phyloP scores from a whole-genome alignment of 1,140 invertebrate genomes.

The Globodera ellingtonae region DNA sequence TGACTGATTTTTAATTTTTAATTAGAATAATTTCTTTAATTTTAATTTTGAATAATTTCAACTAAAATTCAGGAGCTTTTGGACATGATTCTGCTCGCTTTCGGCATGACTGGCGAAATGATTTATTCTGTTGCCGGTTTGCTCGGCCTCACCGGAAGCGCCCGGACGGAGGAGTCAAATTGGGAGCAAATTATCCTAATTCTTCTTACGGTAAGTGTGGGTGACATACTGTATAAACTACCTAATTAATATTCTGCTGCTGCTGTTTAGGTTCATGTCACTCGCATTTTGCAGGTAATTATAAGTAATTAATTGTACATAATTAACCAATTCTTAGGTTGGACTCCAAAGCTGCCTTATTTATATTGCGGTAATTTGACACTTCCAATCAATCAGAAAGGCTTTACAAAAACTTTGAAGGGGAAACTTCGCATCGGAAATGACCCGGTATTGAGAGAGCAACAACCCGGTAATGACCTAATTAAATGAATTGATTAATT shows the following conservation, averaged over 20 bases:
- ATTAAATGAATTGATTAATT: slow-evolving; percentile 21
- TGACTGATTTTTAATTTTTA: not conserved
- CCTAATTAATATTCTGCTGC: not conserved
- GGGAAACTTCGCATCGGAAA: slow-evolving; percentile 55
- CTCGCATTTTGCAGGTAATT: slow-evolving; percentile 53
- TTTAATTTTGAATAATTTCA: too few species aligned
- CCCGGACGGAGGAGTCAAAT: slow-evolving; percentile 27
- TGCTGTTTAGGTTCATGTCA: slow-evolving; percentile 58
- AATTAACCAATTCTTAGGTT: slow-evolving; percentile 37
- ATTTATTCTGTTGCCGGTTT: slow-evolving; percentile 63
- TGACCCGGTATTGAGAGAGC: slow-evolving; percentile 41
- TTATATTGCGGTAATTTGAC: slow-evolving; percentile 52
- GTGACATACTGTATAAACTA: not conserved
- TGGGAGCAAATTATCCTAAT: slow-evolving; percentile 51
- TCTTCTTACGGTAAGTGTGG: slow-evolving; percentile 16
- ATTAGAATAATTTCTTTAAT: slow-evolving; percentile 6
- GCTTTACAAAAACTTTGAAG: not conserved
- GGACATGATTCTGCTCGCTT: slow-evolving; percentile 57
- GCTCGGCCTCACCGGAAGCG: slow-evolving; percentile 54
- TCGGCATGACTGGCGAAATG: slow-evolving; percentile 61
- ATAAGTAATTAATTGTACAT: not conserved
- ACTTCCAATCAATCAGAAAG: not conserved
- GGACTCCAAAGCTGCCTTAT: slow-evolving; percentile 59
- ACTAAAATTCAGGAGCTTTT: slow-evolving; percentile 56
- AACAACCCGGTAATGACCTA: slow-evolving; percentile 55